Base-by-base conservation (phyloP, 1,140 invertebrate genomes). In the Diorhabda carinulata region DNA sequence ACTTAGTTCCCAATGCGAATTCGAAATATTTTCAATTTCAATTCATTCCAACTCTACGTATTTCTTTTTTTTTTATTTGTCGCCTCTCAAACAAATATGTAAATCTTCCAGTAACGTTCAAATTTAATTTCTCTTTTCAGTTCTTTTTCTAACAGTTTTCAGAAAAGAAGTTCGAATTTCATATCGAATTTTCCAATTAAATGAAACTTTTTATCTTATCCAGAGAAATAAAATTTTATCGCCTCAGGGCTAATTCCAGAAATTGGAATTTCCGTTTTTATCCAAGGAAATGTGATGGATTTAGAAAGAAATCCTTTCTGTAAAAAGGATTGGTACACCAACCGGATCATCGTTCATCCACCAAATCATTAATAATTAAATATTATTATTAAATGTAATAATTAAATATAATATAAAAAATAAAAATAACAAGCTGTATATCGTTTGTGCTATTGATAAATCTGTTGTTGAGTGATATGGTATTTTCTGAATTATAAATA, bases 221-320 rank as follows among this genome's bases (percentile, higher is more conserved):
- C 47, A 52, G n/a, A n/a, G n/a, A n/a, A 52, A 52, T 52, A 52
- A 52, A 52, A 52, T 52, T 52, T 52, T 52, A 52, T 52, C 47
- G 47, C 47, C n/a, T 52, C n/a, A n/a, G 47, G 47, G n/a, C 47
- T 52, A 52, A 52, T 52, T n/a, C 47, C 0, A n/a, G 47, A 6
- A 52, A 52, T 52, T 52, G 47, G n/a, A 52, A 52, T 52, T 52
- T 52, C 47, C 47, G 6, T 52, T 52, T 52, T 52, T n/a, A 6
- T 8, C 47, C 6, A 52, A 52, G 47, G n/a, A 52, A 52, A 52
- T 52, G 47, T 52, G 47, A 52, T 52, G 47, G 47, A 52, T 52
- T 52, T 52, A 52, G 25, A 25, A 25, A 52, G 47, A n/a, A n/a
- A 52, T 8, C 47, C n/a, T 52, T 52, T 52, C n/a, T 52, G n/a